A percentile compares a stretch with the other conserved stretches of the same genome.
Conservation (phyloP, 2,888 invertebrate genomes). For the Nemoura dubitans region DNA sequence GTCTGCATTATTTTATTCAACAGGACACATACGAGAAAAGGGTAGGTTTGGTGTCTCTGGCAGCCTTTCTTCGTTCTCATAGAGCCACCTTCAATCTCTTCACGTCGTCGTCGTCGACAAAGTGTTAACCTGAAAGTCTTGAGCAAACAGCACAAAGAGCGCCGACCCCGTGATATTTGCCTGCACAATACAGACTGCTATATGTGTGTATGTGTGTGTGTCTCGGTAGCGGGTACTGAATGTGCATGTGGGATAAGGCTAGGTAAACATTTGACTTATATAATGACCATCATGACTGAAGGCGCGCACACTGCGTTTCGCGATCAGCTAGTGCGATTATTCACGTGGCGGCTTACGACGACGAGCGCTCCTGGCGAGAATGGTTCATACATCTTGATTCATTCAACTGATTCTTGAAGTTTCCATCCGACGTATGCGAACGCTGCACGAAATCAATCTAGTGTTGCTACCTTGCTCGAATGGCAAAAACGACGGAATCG, state of each 20-base stretch:
- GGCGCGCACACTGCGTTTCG: neutral
- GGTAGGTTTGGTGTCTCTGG: neutral
- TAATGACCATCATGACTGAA: neutral
- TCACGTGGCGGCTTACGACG: neutral
- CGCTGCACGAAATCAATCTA: neutral
- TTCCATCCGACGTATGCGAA: neutral
- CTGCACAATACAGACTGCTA: neutral
- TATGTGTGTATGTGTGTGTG: neutral
- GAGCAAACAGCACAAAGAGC: neutral
- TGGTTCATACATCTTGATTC: neutral
- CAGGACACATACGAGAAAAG: neutral
- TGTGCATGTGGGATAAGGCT: neutral
- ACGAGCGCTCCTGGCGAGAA: neutral
- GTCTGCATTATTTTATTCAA: constrained; percentile 31
- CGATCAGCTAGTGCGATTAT: neutral
- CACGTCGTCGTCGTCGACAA: neutral
- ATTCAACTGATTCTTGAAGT: neutral
- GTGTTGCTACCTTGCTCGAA: too few species aligned
- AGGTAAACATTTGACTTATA: neutral
- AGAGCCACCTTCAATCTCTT: neutral
- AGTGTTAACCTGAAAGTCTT: neutral
- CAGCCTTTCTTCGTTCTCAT: neutral
- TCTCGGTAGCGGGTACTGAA: neutral
- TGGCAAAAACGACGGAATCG: neutral
- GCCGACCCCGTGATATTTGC: neutral